These are phyloP conservation scores for Dendropsophus ebraccatus DNA, from an alignment of 2,113 vertebrate species.

Conservation along the genomic window DNA sequence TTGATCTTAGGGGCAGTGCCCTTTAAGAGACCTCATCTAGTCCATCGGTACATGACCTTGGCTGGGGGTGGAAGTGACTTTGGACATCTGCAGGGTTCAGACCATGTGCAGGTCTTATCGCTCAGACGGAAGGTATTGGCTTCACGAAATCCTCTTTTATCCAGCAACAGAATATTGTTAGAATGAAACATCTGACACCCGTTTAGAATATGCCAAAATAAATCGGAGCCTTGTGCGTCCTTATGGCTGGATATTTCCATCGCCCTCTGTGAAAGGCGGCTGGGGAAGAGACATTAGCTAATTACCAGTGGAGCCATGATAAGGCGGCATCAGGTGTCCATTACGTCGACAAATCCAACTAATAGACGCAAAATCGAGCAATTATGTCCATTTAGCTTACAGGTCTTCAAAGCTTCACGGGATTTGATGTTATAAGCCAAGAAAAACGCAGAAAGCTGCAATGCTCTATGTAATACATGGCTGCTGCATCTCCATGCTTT, in stretches of 20 bases:
- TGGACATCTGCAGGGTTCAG: not conserved
- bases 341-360: not conserved
- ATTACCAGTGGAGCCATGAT: not conserved
- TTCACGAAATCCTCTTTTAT: not conserved
- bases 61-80: not conserved
- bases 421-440: not conserved
- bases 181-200: not conserved
- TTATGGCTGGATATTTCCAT: slow-evolving; percentile 1
- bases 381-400: not conserved
- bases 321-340: not conserved
- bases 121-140: not conserved
- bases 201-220: not conserved
- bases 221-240: not conserved
- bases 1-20: not conserved
- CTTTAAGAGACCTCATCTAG: not conserved
- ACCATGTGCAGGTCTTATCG: not conserved
- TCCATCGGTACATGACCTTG: not conserved
- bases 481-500: not conserved
- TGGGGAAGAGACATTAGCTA: slow-evolving; percentile 1
- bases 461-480: not conserved
- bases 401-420: not conserved
- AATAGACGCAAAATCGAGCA: not conserved
- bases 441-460: not conserved
- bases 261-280: not conserved
- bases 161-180: not conserved